phyloP scores from a whole-genome alignment of 1,140 invertebrate genomes.

The Helicoverpa armigera region DNA sequence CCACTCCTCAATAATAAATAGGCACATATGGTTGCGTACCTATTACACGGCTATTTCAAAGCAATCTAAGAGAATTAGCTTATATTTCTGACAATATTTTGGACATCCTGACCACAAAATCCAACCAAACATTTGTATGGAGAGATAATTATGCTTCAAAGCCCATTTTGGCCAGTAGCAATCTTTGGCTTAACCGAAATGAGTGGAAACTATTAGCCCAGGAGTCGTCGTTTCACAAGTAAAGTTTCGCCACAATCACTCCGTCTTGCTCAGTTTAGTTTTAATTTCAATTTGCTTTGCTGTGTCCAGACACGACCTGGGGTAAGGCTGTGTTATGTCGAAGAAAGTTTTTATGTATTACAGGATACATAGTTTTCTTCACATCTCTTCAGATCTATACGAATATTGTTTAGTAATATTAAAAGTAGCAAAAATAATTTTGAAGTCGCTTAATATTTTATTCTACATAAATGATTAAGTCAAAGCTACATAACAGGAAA shows the following conservation, averaged over 20 bases:
- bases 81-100: neutral
- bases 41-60: no score
- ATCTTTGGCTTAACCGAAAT: constrained; percentile 39
- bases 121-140: neutral
- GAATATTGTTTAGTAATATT: no score
- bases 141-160: constrained; percentile 28
- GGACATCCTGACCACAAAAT: constrained; percentile 2
- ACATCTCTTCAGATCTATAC: no score
- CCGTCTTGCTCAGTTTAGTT: constrained; percentile 70
- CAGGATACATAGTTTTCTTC: no score
- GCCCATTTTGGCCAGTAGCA: constrained; percentile 18
- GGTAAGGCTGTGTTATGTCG: constrained; percentile 45
- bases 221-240: constrained; percentile 62
- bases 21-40: no score
- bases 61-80: neutral
- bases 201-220: constrained; percentile 33
- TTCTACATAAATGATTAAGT: no score
- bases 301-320: constrained; percentile 75
- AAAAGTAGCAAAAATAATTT: no score
- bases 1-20: no score
- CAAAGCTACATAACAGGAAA: no score
- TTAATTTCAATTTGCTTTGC: constrained; percentile 75
- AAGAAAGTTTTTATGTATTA: neutral
- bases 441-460: no score
- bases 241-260: constrained; percentile 69